Evolutionary conservation across 2,888 invertebrate genomes (phyloP).

Genomic region (Sinhomidia bicolor): DNA sequence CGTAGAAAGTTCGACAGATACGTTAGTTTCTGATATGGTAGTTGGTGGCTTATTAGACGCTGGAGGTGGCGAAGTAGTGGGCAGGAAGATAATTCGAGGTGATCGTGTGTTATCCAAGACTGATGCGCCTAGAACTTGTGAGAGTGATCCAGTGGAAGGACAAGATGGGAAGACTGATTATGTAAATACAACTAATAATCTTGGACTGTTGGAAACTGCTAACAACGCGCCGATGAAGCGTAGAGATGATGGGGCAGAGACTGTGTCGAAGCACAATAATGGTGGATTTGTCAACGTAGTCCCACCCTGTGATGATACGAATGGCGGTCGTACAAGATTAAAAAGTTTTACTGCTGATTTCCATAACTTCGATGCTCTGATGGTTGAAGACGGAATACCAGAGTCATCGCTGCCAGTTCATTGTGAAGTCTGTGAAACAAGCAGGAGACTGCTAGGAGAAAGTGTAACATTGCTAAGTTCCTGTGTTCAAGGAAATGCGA

Average conservation of each 20-base stretch:
- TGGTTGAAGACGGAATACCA: slow-evolving; percentile 19
- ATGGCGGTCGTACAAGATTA: background rate
- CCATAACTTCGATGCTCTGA: background rate
- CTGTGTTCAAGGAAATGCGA: slow-evolving; percentile 50
- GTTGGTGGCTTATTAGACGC: slow-evolving; percentile 28
- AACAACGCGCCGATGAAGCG: background rate
- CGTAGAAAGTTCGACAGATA: slow-evolving; percentile 85
- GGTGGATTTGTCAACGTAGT: background rate
- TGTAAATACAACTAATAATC: slow-evolving; percentile 41
- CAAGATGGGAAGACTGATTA: slow-evolving; percentile 66
- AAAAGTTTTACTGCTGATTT: background rate
- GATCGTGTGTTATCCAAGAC: slow-evolving; percentile 47
- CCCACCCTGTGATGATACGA: background rate
- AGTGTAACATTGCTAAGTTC: slow-evolving; percentile 29
- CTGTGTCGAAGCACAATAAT: slow-evolving; percentile 5
- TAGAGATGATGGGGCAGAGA: background rate
- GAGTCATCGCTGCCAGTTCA: slow-evolving; percentile 60
- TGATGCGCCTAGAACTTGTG: slow-evolving; percentile 45
- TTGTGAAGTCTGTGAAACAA: slow-evolving; percentile 82
- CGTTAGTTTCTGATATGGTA: slow-evolving; percentile 81
- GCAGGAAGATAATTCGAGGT: slow-evolving; percentile 11
- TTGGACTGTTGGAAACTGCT: background rate
- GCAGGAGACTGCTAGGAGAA: slow-evolving; percentile 81
- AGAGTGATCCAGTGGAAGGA: slow-evolving; percentile 33
- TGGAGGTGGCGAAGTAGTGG: background rate